These are phyloP conservation scores for Leptocoma aspasia DNA, from an alignment of 2,113 vertebrate species.

Conservation along the genomic window DNA sequence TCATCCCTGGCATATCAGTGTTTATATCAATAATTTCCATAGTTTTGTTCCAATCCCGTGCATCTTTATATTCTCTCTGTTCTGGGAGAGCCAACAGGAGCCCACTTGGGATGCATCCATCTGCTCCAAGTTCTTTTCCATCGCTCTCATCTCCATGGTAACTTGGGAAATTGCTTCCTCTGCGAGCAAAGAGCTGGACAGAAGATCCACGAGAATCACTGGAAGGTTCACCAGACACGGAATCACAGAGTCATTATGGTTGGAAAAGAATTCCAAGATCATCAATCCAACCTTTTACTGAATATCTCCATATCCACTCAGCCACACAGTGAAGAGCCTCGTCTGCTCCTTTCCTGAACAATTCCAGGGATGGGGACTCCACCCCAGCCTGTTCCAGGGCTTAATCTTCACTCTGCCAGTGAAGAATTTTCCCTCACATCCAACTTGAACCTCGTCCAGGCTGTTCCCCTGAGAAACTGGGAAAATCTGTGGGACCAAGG, in stretches of 20 bases:
- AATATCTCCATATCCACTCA: not conserved
- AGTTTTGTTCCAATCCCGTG: not conserved
- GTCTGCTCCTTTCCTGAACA: not conserved
- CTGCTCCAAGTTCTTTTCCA: not conserved
- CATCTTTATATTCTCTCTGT: not conserved
- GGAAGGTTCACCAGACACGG: not conserved
- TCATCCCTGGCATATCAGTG: not conserved
- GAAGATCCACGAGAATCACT: fast-evolving
- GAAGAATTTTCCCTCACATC: not conserved
- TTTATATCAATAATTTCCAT: not conserved
- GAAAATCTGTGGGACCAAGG: not conserved
- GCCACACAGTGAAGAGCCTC: fast-evolving
- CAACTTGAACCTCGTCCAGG: not conserved
- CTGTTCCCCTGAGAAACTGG: not conserved
- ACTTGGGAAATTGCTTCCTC: not conserved
- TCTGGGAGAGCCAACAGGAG: not conserved
- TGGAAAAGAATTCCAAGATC: not conserved
- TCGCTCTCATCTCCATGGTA: not conserved
- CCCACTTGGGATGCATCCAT: not conserved
- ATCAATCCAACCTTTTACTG: not conserved
- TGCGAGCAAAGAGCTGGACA: not conserved
- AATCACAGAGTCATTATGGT: not conserved
- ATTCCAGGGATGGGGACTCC: not conserved
- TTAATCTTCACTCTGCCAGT: not conserved
- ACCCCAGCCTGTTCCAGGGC: not conserved